Evolutionary conservation across 2,888 invertebrate genomes (phyloP), one percentile per base, ranked within the genome.

Genomic region (Anthrax anthrax): DNA sequence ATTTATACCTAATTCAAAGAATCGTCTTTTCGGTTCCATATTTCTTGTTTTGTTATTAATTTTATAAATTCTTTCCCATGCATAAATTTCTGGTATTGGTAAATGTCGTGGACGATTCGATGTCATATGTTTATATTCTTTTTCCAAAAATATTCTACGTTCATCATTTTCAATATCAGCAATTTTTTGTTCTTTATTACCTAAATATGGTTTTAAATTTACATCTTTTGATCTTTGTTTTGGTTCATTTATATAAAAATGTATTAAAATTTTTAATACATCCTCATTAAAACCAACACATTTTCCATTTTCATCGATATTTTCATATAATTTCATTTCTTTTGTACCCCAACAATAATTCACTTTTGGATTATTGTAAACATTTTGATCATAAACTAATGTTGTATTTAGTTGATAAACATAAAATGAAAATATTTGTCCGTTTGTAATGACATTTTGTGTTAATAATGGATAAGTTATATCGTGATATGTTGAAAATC

Each of bases 401-500:
- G 80, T 73, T 1, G 92, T 95, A 63, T 98, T 98, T 47, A 98
- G 67, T 65, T 98, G 97, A 62, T 95, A 97, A 14, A 81, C 76
- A 60, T 83, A 87, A 54, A 96, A 84, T 1, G 85, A 84, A 80
- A 88, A 92, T 4, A 75, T 62, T 53, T 84, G 77, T 0, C 97
- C 96, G 68, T 97, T 84, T 1, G 92, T 89, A 37, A 95, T 73
- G 14, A 92, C 71, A 16, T 85, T 81, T 74, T 97, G 96, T 4
- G 88, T 84, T 1, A 82, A 78, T 47, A 96, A 65, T 0, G 98
- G 97, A 63, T 94, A 92, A 0, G 88, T 90, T 17, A 95, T 57
- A 54, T 97, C 96, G 56, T 87, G 85, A 61, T 76, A 89, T 16
- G 88, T 85, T 34, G 85, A 88, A 65, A 96, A 97, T 18, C 97